These are phyloP conservation scores for Miopithecus talapoin DNA, from an alignment of 2,797 vertebrate species.

Conservation along the genomic window DNA sequence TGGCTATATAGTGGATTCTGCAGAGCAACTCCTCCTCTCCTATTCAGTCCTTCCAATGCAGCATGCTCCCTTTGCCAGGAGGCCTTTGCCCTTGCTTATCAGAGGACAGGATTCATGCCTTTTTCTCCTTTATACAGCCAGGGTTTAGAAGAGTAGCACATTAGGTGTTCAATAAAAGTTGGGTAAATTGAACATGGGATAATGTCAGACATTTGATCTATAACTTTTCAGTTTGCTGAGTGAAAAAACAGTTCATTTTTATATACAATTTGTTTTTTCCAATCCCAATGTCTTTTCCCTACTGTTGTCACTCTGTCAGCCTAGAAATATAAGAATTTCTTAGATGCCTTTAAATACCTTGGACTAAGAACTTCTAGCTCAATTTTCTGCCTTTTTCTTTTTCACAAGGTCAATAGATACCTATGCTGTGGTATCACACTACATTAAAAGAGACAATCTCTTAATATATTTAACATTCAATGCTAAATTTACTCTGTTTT, in stretches of 20 bases:
- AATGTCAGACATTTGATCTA: background rate
- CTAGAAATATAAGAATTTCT: conserved; percentile 12
- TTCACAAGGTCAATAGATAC: background rate
- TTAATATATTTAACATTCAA: conserved; percentile 15
- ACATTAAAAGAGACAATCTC: background rate
- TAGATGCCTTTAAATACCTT: background rate
- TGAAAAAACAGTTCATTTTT: background rate
- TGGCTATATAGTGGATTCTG: background rate
- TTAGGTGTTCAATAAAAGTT: background rate
- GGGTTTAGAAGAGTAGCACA: background rate
- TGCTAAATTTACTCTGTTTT: conserved; percentile 29
- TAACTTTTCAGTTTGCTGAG: background rate
- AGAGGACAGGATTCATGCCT: background rate
- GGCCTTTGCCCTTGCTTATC: background rate
- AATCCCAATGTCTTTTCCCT: background rate
- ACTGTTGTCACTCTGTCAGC: background rate
- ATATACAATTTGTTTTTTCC: background rate
- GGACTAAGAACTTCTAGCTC: background rate
- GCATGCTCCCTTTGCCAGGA: background rate
- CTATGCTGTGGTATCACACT: background rate
- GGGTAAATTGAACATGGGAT: background rate
- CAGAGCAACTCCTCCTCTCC: background rate
- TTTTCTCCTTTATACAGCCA: background rate
- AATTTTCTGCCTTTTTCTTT: background rate
- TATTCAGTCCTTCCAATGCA: background rate